These are phyloP conservation scores for Hirundichthys speculiger DNA, from an alignment of 2,113 vertebrate genomes.

Conservation along the genomic window DNA sequence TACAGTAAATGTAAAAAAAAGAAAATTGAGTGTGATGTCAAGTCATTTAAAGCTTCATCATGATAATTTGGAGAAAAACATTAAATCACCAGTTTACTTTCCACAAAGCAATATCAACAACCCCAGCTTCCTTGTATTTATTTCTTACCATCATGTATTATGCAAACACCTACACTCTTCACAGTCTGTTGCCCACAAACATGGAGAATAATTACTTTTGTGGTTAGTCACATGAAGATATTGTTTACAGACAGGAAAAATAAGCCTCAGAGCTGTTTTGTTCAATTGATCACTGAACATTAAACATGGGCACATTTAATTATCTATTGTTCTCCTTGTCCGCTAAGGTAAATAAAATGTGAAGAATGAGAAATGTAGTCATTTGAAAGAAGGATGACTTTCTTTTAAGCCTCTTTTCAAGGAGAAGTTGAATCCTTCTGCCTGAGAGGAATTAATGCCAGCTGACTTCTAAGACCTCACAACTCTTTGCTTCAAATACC, in stretches of 20 bases:
- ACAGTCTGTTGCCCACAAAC: slow-evolving; percentile 17
- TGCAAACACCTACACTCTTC: slow-evolving; percentile 40
- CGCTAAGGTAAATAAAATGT: slow-evolving; percentile 27
- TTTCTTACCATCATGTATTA: slow-evolving; percentile 49
- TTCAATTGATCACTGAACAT: slow-evolving; percentile 1
- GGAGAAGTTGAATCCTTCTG: slow-evolving; percentile 64
- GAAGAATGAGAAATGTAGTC: slow-evolving; percentile 33
- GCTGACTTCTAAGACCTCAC: slow-evolving; percentile 80
- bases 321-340: slow-evolving; percentile 32
- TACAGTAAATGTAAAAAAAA: slow-evolving; percentile 15
- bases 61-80: slow-evolving; percentile 14
- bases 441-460: slow-evolving; percentile 76
- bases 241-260: slow-evolving; percentile 9
- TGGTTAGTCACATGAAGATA: neutral
- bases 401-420: slow-evolving; percentile 72
- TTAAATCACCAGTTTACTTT: slow-evolving; percentile 40
- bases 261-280: neutral
- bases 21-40: slow-evolving; percentile 1
- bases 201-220: slow-evolving; percentile 26
- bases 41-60: neutral
- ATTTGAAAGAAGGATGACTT: slow-evolving; percentile 60
- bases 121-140: slow-evolving; percentile 39
- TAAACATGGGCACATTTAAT: slow-evolving; percentile 21
- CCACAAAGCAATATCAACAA: slow-evolving; percentile 35
- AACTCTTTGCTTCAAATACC: slow-evolving; percentile 77